Evolutionary conservation across 2,797 vertebrate genomes (phyloP).

Genomic region (Arremon aurantiirostris): DNA sequence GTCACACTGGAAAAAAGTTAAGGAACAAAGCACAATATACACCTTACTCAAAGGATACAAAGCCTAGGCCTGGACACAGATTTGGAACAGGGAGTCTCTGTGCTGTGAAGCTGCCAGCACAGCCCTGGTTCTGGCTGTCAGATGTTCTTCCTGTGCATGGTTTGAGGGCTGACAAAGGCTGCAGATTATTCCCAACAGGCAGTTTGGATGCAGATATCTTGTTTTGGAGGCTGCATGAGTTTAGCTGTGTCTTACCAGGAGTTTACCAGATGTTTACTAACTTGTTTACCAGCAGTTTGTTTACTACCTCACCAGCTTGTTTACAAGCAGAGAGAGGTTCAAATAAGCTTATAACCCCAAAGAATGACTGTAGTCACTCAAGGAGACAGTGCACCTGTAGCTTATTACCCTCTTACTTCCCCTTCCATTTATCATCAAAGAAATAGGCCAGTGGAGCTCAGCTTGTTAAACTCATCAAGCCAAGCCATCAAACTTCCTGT

Average conservation of each 20-base stretch:
- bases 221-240: background rate
- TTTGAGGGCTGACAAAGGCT: background rate
- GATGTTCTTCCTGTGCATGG: fast-evolving
- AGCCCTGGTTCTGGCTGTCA: background rate
- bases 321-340: background rate
- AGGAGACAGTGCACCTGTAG: background rate
- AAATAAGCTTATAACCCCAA: background rate
- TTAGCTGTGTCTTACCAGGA: background rate
- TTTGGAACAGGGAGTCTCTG: background rate
- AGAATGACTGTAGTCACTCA: background rate
- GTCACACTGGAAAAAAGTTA: background rate
- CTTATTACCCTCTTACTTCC: background rate
- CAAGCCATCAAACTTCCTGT: background rate
- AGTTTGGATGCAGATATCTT: background rate
- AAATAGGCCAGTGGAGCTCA: background rate
- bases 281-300: background rate
- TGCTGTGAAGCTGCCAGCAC: background rate
- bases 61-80: background rate
- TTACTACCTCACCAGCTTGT: background rate
- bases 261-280: background rate
- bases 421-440: background rate
- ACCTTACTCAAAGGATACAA: background rate
- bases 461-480: background rate
- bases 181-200: background rate
- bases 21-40: background rate